Conservation (phyloP, 2,797 vertebrate species). For the Malurus splendens region DNA sequence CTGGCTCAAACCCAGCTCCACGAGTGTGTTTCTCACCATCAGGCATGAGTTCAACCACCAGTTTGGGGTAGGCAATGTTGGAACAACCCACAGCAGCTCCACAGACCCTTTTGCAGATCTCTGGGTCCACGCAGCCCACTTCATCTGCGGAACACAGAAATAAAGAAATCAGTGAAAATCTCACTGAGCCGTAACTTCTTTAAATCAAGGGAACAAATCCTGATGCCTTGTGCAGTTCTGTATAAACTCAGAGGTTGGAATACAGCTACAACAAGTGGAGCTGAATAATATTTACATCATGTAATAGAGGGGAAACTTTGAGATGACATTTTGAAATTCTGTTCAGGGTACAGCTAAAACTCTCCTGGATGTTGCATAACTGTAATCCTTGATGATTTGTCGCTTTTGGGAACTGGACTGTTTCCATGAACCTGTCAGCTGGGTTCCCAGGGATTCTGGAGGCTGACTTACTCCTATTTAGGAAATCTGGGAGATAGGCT, state of each 20-base stretch:
- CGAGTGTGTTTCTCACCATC: slow-evolving; percentile 67
- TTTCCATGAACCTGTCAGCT: neutral
- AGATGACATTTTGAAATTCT: neutral
- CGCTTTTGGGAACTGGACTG: neutral
- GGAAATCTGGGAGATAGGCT: neutral
- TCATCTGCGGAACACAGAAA: slow-evolving; percentile 76
- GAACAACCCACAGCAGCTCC: slow-evolving; percentile 87
- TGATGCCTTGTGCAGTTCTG: fast-evolving
- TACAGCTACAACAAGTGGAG: neutral
- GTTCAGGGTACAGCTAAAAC: neutral
- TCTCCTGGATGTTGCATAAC: neutral
- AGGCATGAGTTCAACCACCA: slow-evolving; percentile 83
- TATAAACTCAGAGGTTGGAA: neutral
- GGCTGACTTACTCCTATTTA: neutral
- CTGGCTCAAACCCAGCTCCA: neutral
- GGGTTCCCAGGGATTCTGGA: neutral
- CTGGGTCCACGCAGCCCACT: slow-evolving; percentile 88
- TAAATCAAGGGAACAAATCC: neutral
- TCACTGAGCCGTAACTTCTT: neutral
- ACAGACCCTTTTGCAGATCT: slow-evolving; percentile 79
- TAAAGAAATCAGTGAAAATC: neutral
- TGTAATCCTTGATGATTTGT: neutral
- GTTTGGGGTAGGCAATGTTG: slow-evolving; percentile 93
- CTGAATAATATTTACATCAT: neutral
- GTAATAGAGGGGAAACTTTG: neutral